Base-by-base conservation (phyloP, 1,140 invertebrate genomes). In the Panulirus ornatus region DNA sequence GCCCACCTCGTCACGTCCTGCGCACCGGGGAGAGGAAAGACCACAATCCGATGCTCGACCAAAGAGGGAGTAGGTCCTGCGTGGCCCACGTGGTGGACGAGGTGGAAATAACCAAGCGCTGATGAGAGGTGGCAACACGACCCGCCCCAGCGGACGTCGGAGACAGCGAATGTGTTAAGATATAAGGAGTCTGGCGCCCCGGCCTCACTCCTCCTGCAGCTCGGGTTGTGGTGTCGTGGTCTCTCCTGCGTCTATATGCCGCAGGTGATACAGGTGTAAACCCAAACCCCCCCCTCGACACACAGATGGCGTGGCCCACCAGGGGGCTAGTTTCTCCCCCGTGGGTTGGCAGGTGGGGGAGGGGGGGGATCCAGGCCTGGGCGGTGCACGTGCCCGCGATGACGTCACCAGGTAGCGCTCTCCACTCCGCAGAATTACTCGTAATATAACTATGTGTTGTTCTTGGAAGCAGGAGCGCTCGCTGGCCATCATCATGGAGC, bases 111-210 rank as follows among this genome's bases (percentile, higher is more conserved):
- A n/a, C n/a, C n/a, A n/a, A n/a, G n/a, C n/a, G n/a, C n/a, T n/a
- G n/a, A n/a, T n/a, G n/a, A n/a, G n/a, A 58, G 0, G n/a, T 66
- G 58, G 58, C 58, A 66, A 66, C 58, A 66, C 58, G 3, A 5
- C 14, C 54, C 30, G 58, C n/a, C 58, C 30, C 58, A 30, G 58
- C 30, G 22, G 27, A 66, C 58, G 58, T 66, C 58, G 30, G 22
- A 58, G n/a, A 22, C 58, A 66, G 58, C 27, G 30, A 66, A 66
- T 66, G 58, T 30, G 27, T 66, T 66, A 66, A n/a, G n/a, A 66
- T 66, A 27, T 66, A 27, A 8, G n/a, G n/a, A 27, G n/a, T 66
- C 1, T 30, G 8, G 5, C 58, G 16, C n/a, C 3, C 58, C 11
- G 0, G 27, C 5, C n/a, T 22, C n/a, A 66, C n/a, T n/a, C n/a